These are phyloP conservation scores for Muscicapa striata DNA, from an alignment of 2,797 vertebrate genomes.

Conservation along the genomic window DNA sequence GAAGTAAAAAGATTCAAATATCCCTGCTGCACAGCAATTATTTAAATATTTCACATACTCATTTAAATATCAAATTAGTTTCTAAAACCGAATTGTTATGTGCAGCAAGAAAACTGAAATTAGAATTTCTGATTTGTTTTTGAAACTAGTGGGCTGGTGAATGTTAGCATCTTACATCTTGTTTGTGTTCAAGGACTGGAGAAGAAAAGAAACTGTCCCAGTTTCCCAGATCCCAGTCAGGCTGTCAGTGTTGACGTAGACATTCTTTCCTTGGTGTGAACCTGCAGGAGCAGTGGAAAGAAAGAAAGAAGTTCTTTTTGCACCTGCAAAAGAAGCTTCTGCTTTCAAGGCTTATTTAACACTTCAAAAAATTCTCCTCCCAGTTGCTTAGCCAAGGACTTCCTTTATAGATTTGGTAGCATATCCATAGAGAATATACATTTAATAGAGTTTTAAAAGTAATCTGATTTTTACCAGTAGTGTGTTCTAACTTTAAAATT, in stretches of 20 bases:
- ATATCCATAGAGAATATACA: neutral
- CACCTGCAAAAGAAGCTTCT: constrained; percentile 14
- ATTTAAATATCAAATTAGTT: neutral
- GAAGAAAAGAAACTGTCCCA: neutral
- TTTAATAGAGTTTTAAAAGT: neutral
- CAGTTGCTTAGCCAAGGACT: neutral
- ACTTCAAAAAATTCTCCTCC: neutral
- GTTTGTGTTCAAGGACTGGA: neutral
- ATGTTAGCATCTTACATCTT: neutral
- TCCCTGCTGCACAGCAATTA: neutral
- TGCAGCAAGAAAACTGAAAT: neutral
- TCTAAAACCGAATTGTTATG: neutral
- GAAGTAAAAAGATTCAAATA: neutral
- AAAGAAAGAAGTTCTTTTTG: neutral
- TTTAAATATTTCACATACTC: neutral
- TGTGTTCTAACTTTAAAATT: neutral
- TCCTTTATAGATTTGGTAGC: neutral
- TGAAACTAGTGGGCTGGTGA: neutral
- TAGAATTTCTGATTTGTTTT: neutral
- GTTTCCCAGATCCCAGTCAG: neutral
- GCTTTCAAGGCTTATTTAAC: neutral
- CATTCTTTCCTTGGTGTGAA: neutral
- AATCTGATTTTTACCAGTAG: neutral
- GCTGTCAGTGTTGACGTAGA: neutral
- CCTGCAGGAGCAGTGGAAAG: neutral